Percentiles rank a stretch among this genome's conserved stretches.
phyloP scores from a whole-genome alignment of 2,888 invertebrate species.

The Nebria brevicollis region DNA sequence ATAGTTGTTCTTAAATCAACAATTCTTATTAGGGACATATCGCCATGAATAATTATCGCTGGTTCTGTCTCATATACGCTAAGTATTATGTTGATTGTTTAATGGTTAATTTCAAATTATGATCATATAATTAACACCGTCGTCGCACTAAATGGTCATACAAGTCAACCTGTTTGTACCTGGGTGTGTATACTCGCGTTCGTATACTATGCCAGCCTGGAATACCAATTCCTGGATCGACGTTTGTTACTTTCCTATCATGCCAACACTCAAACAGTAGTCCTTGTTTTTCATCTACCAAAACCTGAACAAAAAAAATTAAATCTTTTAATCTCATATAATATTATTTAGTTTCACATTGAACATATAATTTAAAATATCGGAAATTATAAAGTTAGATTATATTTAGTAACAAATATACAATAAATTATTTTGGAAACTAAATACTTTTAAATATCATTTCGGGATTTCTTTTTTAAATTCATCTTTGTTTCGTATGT shows the following conservation, averaged over 20 bases:
- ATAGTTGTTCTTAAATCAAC: too few relatives aligned
- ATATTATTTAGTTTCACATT: too few relatives aligned
- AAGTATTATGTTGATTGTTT: background rate
- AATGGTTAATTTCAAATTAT: conserved; percentile 21
- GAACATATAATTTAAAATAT: too few relatives aligned
- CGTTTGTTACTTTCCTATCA: conserved; percentile 80
- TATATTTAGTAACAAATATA: too few relatives aligned
- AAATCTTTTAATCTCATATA: background rate
- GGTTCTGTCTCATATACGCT: background rate
- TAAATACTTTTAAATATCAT: too few relatives aligned
- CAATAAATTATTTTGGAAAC: too few relatives aligned
- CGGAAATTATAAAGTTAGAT: too few relatives aligned
- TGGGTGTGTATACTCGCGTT: conserved; percentile 70
- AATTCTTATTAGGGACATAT: too few relatives aligned
- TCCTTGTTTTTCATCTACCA: conserved; percentile 78
- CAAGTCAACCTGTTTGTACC: conserved; percentile 79
- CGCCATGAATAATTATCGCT: too few relatives aligned
- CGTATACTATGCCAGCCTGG: conserved; percentile 77
- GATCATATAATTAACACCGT: conserved; percentile 61
- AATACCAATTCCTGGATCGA: conserved; percentile 69
- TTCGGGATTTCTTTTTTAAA: too few relatives aligned
- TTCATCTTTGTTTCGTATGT: too few relatives aligned
- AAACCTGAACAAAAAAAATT: conserved; percentile 61
- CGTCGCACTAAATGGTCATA: conserved; percentile 81
- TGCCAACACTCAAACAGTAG: conserved; percentile 82